Percentiles rank a stretch among this genome's conserved stretches.
Evolutionary conservation across 2,113 vertebrate genomes (phyloP).

Genomic region (Sialia sialis): DNA sequence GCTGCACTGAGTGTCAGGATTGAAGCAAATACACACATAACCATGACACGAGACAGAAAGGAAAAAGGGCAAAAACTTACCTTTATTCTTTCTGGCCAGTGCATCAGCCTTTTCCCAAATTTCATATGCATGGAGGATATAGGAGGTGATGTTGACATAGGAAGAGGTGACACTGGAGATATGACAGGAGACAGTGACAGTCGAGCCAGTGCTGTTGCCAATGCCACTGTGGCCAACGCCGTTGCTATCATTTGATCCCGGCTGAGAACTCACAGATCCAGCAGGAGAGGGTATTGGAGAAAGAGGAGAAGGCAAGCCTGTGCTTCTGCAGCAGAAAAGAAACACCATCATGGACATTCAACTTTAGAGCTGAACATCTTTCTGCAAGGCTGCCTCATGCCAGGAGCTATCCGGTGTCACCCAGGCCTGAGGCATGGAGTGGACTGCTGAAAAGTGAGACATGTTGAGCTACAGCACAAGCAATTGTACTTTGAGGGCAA

Average conservation of each 20-base stretch:
- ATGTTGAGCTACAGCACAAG: not conserved
- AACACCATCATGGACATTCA: not conserved
- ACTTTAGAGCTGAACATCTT: not conserved
- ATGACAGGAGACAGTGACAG: slow-evolving; percentile 74
- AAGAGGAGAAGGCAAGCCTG: slow-evolving; percentile 76
- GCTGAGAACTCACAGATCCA: slow-evolving; percentile 69
- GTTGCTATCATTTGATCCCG: slow-evolving; percentile 60
- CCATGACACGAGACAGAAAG: not conserved
- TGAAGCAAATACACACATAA: not conserved
- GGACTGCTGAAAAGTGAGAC: not conserved
- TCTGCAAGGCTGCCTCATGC: not conserved
- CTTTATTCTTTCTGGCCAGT: slow-evolving; percentile 78
- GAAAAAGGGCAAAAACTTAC: slow-evolving; percentile 63
- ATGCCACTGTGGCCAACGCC: not conserved
- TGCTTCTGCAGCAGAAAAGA: slow-evolving; percentile 69
- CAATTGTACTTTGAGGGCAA: not conserved
- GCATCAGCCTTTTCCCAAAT: slow-evolving; percentile 90
- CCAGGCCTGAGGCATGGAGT: not conserved
- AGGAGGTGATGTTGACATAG: slow-evolving; percentile 88
- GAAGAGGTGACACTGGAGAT: slow-evolving; percentile 83
- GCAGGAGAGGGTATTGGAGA: slow-evolving; percentile 81
- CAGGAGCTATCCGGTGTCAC: not conserved
- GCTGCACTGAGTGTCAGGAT: not conserved
- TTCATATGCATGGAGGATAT: slow-evolving; percentile 84
- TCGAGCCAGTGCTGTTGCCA: slow-evolving; percentile 26